These are phyloP conservation scores for Hoplostethus atlanticus DNA, from an alignment of 2,797 vertebrate genomes.

Conservation along the genomic window DNA sequence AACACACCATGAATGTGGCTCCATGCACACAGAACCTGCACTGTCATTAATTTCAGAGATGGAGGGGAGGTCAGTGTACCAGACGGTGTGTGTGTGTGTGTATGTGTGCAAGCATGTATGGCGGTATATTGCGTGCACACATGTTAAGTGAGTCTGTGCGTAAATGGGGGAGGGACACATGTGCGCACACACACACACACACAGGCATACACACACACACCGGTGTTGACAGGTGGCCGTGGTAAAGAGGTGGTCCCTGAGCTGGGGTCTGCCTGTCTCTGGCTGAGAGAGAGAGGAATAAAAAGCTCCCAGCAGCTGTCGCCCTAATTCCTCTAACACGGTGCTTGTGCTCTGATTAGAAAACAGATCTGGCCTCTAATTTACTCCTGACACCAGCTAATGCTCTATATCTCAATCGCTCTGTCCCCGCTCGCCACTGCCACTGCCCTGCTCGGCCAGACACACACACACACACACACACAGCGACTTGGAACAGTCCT, in stretches of 20 bases:
- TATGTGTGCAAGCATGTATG: slow-evolving; percentile 46
- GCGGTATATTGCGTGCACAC: slow-evolving; percentile 40
- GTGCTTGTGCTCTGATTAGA: slow-evolving; percentile 98
- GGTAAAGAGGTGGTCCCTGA: slow-evolving; percentile 85
- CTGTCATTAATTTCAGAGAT: slow-evolving; percentile 77
- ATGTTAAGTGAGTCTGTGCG: slow-evolving; percentile 46
- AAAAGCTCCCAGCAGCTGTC: slow-evolving; percentile 93
- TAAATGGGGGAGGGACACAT: slow-evolving; percentile 34
- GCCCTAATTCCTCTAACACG: slow-evolving; percentile 96
- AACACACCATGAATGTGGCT: slow-evolving; percentile 55
- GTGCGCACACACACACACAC: slow-evolving; percentile 35
- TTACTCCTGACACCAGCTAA: slow-evolving; percentile 96
- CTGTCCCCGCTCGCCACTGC: slow-evolving; percentile 71
- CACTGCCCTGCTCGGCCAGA: slow-evolving; percentile 56
- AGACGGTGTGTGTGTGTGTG: slow-evolving; percentile 64
- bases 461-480: slow-evolving; percentile 46
- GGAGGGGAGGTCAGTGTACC: slow-evolving; percentile 72
- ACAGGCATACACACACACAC: slow-evolving; percentile 20
- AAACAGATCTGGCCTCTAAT: slow-evolving; percentile 97
- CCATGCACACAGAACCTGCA: slow-evolving; percentile 68
- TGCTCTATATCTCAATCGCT: slow-evolving; percentile 92
- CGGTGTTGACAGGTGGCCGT: slow-evolving; percentile 84
- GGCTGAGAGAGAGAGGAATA: slow-evolving; percentile 81
- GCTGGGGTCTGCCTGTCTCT: slow-evolving; percentile 83
- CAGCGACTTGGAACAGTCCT: not conserved